Conservation (phyloP, 2,888 invertebrate species). For the Ditula angustiorana region DNA sequence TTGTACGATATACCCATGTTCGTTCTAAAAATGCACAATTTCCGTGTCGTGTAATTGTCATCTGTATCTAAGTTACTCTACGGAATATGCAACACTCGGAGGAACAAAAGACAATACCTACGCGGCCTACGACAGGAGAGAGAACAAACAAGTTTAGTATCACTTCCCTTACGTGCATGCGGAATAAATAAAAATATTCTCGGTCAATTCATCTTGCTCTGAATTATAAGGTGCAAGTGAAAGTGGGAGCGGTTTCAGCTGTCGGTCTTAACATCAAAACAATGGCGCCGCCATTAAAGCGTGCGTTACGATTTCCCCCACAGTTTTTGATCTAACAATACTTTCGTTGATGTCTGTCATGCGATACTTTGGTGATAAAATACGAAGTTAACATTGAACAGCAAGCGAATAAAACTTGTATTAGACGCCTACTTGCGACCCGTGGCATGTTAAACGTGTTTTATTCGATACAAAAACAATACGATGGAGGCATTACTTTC, state of each 20-base stretch:
- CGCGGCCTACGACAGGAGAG: neutral
- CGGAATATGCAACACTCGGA: neutral
- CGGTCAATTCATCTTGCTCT: constrained; percentile 21
- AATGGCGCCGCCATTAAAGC: constrained; percentile 48
- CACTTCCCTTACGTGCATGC: neutral
- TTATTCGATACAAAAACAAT: constrained; percentile 27
- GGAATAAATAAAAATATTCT: constrained; percentile 22
- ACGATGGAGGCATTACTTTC: constrained; percentile 20
- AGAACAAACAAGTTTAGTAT: constrained; percentile 9
- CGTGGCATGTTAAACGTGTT: constrained; percentile 23
- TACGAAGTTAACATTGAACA: constrained; percentile 17
- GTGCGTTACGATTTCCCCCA: constrained; percentile 44
- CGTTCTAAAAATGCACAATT: no score
- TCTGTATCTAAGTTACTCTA: neutral
- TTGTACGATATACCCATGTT: no score
- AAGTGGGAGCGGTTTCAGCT: constrained; percentile 32
- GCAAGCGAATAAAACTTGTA: constrained; percentile 1
- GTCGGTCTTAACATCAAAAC: constrained; percentile 50
- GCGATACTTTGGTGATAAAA: constrained; percentile 32
- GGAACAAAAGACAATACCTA: neutral
- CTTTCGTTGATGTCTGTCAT: constrained; percentile 29
- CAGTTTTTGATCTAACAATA: constrained; percentile 35
- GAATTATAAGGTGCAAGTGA: constrained; percentile 37
- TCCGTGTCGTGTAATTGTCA: neutral
- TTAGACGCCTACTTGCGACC: constrained; percentile 24